Evolutionary conservation across 2,888 invertebrate genomes (phyloP).

Genomic region (Xanthostigma xanthostigma): DNA sequence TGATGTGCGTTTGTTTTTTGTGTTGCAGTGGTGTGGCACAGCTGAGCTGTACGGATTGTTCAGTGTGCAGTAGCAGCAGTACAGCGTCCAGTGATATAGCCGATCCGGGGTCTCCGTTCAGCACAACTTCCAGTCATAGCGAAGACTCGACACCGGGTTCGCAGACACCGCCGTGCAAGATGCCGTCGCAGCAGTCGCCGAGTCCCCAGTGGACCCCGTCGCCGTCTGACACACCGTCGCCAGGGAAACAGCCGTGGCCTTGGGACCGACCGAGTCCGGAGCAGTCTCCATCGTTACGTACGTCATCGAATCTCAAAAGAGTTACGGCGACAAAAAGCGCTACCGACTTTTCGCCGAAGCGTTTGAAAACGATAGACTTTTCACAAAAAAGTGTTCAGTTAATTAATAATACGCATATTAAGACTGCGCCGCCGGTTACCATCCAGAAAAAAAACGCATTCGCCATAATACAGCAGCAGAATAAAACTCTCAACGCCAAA

Average conservation of each 20-base stretch:
- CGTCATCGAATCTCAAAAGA: not conserved
- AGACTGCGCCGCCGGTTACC: too few species aligned
- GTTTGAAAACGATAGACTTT: conserved; percentile 2
- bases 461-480: too few species aligned
- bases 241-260: conserved; percentile 19
- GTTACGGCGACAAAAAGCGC: conserved; percentile 1
- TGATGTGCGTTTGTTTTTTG: conserved; percentile 12
- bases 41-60: conserved; percentile 59
- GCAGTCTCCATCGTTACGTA: not conserved
- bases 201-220: conserved; percentile 1
- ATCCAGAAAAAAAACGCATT: too few species aligned
- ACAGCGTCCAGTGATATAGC: conserved; percentile 62
- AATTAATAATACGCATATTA: too few species aligned
- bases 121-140: conserved; percentile 41
- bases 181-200: conserved; percentile 3
- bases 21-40: conserved; percentile 70
- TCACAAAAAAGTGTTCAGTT: too few species aligned
- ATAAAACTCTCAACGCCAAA: too few species aligned
- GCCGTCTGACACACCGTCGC: conserved; percentile 16
- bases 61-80: conserved; percentile 42
- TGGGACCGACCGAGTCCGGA: conserved; percentile 11
- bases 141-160: conserved; percentile 24
- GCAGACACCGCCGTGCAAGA: conserved; percentile 13
- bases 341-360: conserved; percentile 1
- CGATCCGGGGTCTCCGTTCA: conserved; percentile 74